Evolutionary conservation across 2,888 invertebrate species (phyloP).

Genomic region (Mayetiola destructor): DNA sequence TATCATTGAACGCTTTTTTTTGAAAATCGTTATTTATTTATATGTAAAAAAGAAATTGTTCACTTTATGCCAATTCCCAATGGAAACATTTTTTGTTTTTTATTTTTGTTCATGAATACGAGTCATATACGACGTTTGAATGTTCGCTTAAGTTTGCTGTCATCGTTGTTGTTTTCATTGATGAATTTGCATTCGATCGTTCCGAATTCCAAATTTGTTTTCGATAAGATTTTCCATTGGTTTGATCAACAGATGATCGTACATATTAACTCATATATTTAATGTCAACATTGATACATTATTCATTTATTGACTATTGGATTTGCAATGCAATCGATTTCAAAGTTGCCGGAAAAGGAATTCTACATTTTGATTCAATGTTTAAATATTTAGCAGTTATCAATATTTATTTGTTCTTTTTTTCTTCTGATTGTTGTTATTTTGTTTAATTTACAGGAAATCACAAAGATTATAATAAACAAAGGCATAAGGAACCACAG

Average conservation of each 20-base stretch:
- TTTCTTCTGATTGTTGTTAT: neutral
- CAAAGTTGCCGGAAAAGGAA: neutral
- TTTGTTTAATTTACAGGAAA: slow-evolving; percentile 7
- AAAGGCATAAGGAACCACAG: slow-evolving; percentile 14
- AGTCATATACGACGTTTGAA: neutral
- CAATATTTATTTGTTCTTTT: neutral
- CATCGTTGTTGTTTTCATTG: too few relatives aligned
- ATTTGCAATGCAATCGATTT: neutral
- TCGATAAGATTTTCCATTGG: too few relatives aligned
- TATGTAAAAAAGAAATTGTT: neutral
- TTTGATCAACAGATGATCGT: neutral
- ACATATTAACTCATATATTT: neutral
- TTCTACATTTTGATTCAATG: neutral
- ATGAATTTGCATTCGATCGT: too few relatives aligned
- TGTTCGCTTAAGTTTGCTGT: too few relatives aligned
- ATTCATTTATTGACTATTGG: neutral
- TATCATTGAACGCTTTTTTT: neutral
- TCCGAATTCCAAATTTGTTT: too few relatives aligned
- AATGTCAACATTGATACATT: neutral
- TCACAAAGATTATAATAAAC: slow-evolving; percentile 16
- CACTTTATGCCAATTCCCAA: neutral
- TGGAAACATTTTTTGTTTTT: neutral
- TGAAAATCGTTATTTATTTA: neutral
- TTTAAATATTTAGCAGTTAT: neutral
- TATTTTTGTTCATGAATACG: neutral